Evolutionary conservation across 2,113 vertebrate genomes (phyloP).

Genomic region (Toxostoma redivivum): DNA sequence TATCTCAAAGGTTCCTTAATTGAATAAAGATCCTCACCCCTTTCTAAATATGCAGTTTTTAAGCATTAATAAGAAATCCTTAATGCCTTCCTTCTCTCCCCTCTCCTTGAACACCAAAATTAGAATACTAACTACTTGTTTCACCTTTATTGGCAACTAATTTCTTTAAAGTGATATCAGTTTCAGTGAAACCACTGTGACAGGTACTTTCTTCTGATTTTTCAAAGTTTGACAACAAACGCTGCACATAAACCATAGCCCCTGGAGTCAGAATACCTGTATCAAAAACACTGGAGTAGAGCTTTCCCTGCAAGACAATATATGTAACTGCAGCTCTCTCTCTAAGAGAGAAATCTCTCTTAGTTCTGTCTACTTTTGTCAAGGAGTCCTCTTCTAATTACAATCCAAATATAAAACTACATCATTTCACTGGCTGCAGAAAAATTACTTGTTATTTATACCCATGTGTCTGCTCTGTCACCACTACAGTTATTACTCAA

Average conservation of each 20-base stretch:
- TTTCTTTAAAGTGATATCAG: background rate
- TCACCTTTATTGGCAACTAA: background rate
- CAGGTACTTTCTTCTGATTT: background rate
- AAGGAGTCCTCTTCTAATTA: background rate
- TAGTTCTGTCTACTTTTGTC: background rate
- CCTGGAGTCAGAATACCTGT: background rate
- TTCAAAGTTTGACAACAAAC: background rate
- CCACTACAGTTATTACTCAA: background rate
- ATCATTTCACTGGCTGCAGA: background rate
- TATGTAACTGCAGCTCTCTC: background rate
- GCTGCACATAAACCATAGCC: background rate
- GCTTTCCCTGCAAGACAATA: background rate
- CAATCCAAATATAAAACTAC: background rate
- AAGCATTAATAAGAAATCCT: background rate
- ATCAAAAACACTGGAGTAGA: background rate
- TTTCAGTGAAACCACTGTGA: background rate
- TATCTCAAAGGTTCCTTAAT: background rate
- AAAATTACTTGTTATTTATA: background rate
- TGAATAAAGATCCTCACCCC: background rate
- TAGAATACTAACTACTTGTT: background rate
- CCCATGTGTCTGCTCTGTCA: background rate
- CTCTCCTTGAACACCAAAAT: background rate
- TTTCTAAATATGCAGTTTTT: background rate
- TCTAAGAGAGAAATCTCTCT: background rate
- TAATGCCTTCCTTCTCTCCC: background rate